A percentile compares a stretch with the other conserved stretches of the same genome.
Evolutionary conservation across 2,797 vertebrate genomes (phyloP).

Genomic region (Molossus molossus): DNA sequence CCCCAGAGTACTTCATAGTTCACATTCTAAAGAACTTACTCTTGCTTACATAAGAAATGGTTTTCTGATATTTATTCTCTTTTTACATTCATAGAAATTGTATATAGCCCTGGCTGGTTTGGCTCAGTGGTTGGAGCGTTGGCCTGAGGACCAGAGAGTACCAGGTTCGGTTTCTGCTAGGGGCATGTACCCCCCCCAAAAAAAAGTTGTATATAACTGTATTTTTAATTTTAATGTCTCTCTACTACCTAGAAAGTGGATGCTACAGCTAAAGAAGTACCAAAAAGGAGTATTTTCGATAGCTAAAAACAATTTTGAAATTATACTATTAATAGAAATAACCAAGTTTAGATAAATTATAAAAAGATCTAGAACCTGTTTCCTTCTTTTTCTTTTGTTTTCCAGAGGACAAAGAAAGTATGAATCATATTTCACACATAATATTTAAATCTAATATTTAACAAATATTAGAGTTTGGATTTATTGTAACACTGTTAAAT

Average conservation of each 20-base stretch:
- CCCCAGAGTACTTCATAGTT: neutral
- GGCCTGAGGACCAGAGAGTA: too few species aligned
- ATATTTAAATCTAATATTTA: conserved; percentile 74
- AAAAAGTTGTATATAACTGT: neutral
- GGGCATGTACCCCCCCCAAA: too few species aligned
- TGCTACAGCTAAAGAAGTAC: conserved; percentile 47
- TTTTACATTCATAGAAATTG: conserved; percentile 53
- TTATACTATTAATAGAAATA: conserved; percentile 67
- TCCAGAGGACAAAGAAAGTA: conserved; percentile 67
- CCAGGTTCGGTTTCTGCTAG: too few species aligned
- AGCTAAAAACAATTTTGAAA: conserved; percentile 36
- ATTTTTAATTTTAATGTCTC: conserved; percentile 1
- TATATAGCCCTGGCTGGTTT: too few species aligned
- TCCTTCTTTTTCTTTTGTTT: neutral
- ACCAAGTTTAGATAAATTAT: conserved; percentile 67
- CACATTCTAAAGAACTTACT: neutral
- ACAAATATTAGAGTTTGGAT: conserved; percentile 46
- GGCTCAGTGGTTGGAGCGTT: too few species aligned
- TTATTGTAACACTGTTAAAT: conserved; percentile 56
- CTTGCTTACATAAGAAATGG: fast-evolving
- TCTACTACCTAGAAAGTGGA: conserved; percentile 32
- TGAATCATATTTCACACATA: conserved; percentile 73
- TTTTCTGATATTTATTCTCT: conserved; percentile 72
- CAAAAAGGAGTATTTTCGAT: conserved; percentile 22
- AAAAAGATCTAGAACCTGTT: conserved; percentile 59